Evolutionary conservation across 2,797 vertebrate genomes (phyloP), one percentile per base, ranked within the genome.

Genomic region (Trematocara caparti): DNA sequence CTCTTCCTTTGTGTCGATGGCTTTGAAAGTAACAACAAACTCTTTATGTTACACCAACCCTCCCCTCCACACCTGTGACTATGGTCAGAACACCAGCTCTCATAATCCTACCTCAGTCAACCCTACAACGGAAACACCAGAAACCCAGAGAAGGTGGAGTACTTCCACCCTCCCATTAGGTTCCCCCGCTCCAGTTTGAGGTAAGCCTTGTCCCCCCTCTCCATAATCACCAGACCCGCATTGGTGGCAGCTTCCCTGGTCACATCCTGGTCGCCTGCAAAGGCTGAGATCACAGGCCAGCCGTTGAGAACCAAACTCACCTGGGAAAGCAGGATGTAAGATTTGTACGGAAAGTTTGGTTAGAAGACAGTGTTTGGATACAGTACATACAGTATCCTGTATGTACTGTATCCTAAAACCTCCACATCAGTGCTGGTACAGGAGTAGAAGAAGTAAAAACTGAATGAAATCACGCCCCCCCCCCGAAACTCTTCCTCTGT

Each of bases 91-190:
- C 34, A 73, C 3, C 7, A 15, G 7, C 17, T 11, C 30, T 8
- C 8, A 11, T 14, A 9, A 69, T 21, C 50, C 6, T 9, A 8
- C 10, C 17, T 66, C 12, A 14, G 15, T 6, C 27, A 15, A 11
- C 59, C 40, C 87, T 96, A 96, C 89, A 96, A 85, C 2, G 96
- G 96, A 53, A 96, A 96, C 12, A 96, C 95, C 66, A 96, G 93
- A 83, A 97, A 97, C 73, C 97, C 97, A 1, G 97, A 97, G 93
- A 97, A 97, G 14, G 96, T 97, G 34, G 97, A 97, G 84, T 95
- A 97, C 87, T 97, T 97, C 97, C 97, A 97, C 6, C 97, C 97
- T 11, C 97, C 97, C 94, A 97, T 96, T 71, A 97, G 94, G 88
- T 97, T 97, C n/a, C 97, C 97, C 71, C 96, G 89, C 83, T 97